Base-by-base conservation (phyloP, 2,888 invertebrate species). In the Pyrgus malvae region DNA sequence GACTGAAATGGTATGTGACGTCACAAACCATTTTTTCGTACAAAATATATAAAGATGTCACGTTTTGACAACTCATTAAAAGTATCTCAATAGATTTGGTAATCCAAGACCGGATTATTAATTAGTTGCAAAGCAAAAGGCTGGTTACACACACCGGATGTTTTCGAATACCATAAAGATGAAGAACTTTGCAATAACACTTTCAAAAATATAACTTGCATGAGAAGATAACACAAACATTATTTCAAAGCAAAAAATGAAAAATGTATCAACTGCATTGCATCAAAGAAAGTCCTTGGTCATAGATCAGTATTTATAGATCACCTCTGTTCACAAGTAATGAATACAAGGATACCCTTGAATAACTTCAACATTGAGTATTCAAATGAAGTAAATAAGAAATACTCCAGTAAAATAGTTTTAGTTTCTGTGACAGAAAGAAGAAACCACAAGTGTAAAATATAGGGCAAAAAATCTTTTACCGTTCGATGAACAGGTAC, bases 141-240 rank as follows among this genome's bases (percentile, higher is more conserved):
- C n/a, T n/a, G n/a, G n/a, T n/a, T n/a, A n/a, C n/a, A n/a, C n/a
- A n/a, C 12, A 12, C 31, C 31, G 31, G 31, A 31, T 31, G 31
- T 31, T 31, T 31, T 31, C 12, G 5, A 3, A 5, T 4, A 7
- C 11, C 11, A 31, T 12, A 12, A 1, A 7, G 12, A 33, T 33
- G 14, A 1, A 33, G 8, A 33, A 9, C 1, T 14, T n/a, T 33
- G 7, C 33, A 33, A 14, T 3, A 29, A 29, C n/a, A 29, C 25
- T 29, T 29, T n/a, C 29, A 31, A 41, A 23, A 42, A 17, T 42
- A 42, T 14, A 42, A 11, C 21, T 40, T 40, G n/a, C 40, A 40
- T 35, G 35, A 35, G 12, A 35, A 9, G 35, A 16, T 35, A 16
- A 16, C 14, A 9, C 37, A 37, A 37, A n/a, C n/a, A n/a, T n/a